Conservation (phyloP, 2,113 vertebrate genomes). For the Passer domesticus region DNA sequence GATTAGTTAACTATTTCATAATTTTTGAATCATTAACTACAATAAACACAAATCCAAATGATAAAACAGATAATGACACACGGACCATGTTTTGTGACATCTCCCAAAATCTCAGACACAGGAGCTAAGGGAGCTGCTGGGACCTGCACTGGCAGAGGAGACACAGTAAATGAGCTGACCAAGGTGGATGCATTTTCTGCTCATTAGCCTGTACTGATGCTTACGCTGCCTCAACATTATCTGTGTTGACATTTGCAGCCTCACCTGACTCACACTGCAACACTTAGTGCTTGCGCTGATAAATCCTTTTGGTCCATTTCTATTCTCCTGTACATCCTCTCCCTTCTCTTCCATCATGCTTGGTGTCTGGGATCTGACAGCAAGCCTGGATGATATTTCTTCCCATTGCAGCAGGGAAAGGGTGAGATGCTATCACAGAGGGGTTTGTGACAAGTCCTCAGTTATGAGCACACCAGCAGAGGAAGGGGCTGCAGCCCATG, state of each 20-base stretch:
- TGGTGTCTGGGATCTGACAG: background rate
- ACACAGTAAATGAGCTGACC: background rate
- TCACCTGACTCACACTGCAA: background rate
- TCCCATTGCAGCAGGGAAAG: background rate
- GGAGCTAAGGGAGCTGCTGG: background rate
- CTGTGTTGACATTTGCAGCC: background rate
- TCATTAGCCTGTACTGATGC: background rate
- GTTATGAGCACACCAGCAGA: background rate
- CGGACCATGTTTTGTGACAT: background rate
- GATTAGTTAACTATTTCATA: background rate
- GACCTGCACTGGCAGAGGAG: background rate
- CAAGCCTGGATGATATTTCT: background rate
- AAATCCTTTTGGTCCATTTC: background rate
- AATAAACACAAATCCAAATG: background rate
- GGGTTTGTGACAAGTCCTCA: background rate
- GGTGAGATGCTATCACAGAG: background rate
- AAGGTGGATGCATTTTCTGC: background rate
- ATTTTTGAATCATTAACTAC: background rate
- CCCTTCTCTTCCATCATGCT: background rate
- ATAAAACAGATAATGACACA: accelerated
- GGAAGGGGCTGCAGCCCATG: background rate
- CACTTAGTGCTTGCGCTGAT: background rate
- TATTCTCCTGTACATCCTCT: background rate
- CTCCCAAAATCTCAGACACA: background rate
- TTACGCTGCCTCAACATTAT: background rate